Percentiles rank a stretch among this genome's conserved stretches.
Evolutionary conservation across 2,888 invertebrate genomes (phyloP).

Genomic region (Xanthorhoe spadicearia): DNA sequence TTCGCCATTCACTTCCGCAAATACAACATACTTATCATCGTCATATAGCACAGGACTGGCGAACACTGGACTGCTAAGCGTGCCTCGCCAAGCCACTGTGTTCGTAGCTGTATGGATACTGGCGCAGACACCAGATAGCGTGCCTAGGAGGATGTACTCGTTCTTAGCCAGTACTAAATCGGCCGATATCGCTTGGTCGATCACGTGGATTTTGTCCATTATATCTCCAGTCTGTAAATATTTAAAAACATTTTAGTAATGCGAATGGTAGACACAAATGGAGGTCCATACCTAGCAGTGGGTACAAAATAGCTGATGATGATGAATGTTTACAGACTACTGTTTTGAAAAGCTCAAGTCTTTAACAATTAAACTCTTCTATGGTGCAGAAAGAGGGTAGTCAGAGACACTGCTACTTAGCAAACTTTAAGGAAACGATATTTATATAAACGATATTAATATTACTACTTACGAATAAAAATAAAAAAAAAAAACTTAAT

Average conservation of each 20-base stretch:
- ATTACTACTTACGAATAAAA: too few species aligned
- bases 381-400: too few species aligned
- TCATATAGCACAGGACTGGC: conserved; percentile 85
- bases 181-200: conserved; percentile 78
- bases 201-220: conserved; percentile 63
- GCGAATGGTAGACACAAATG: too few species aligned
- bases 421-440: too few species aligned
- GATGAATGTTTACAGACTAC: too few species aligned
- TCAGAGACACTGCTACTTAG: too few species aligned
- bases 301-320: too few species aligned
- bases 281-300: too few species aligned
- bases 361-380: too few species aligned
- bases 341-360: too few species aligned
- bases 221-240: conserved; percentile 79
- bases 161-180: conserved; percentile 72
- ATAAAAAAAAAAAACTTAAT: too few species aligned
- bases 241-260: not conserved
- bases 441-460: too few species aligned
- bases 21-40: conserved; percentile 81
- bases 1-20: conserved; percentile 83
- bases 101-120: conserved; percentile 78
- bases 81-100: conserved; percentile 85
- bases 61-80: conserved; percentile 87
- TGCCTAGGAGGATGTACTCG: conserved; percentile 76
- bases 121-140: conserved; percentile 85